Conservation (phyloP, 2,888 invertebrate species). For the Eupelmus urozonus region DNA sequence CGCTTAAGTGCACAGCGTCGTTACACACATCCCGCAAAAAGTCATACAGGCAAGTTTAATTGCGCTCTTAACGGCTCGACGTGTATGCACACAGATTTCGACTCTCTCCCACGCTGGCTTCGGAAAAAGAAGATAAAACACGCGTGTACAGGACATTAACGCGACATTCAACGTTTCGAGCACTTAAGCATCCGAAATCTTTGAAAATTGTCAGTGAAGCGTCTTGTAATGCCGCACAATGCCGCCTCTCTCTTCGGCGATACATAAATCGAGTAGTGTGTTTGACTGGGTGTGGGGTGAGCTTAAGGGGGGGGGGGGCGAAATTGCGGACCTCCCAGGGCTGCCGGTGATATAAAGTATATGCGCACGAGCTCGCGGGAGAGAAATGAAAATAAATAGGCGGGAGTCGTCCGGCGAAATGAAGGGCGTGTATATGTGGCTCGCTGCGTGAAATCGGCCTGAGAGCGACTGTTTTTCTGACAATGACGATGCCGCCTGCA, state of each 20-base stretch:
- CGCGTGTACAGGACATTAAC: neutral
- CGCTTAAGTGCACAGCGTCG: slow-evolving; percentile 21
- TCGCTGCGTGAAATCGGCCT: slow-evolving; percentile 17
- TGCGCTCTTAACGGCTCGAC: slow-evolving; percentile 26
- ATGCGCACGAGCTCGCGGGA: neutral
- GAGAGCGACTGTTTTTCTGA: neutral
- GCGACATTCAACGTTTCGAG: neutral
- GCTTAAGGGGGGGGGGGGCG: neutral
- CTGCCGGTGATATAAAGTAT: neutral
- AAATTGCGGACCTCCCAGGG: slow-evolving; percentile 40
- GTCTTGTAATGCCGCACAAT: neutral
- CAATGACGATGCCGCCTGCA: neutral
- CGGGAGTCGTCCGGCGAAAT: too few species aligned
- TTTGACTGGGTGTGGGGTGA: too few species aligned
- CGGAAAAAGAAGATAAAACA: neutral
- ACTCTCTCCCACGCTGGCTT: neutral
- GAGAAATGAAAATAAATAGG: slow-evolving; percentile 36
- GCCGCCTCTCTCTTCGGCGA: neutral
- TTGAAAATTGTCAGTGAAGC: neutral
- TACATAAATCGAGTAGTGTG: too few species aligned
- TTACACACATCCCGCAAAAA: slow-evolving; percentile 6
- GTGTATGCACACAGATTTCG: neutral
- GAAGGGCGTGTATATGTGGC: neutral
- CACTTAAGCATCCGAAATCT: neutral
- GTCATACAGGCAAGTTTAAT: slow-evolving; percentile 5